Percentiles rank a stretch among this genome's conserved stretches.
Conservation (phyloP, 1,140 invertebrate species). For the Nasonia longicornis region DNA sequence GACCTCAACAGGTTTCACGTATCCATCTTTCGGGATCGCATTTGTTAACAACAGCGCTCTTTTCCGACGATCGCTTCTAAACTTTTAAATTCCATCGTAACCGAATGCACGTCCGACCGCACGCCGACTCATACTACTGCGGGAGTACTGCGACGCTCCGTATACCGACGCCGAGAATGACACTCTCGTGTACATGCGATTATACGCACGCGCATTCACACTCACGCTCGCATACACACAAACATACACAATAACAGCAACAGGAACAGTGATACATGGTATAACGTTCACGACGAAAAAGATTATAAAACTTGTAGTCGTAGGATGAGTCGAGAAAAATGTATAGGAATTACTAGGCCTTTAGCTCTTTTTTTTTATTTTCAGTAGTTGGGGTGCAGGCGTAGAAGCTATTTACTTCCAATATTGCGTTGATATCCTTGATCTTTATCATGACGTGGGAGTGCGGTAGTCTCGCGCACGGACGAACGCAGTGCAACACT, state of each 20-base stretch:
- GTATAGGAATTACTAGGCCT: background rate
- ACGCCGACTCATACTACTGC: conserved; percentile 2
- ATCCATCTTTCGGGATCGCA: background rate
- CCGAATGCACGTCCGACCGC: background rate
- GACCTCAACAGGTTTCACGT: conserved; percentile 13
- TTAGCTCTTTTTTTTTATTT: conserved; percentile 1
- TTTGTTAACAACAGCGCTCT: background rate
- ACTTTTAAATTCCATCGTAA: background rate
- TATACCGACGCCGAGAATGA: background rate
- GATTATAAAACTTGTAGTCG: conserved; percentile 9
- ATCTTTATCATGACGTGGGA: conserved; percentile 1
- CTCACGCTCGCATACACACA: background rate
- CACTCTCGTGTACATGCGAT: background rate
- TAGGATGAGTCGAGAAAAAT: background rate
- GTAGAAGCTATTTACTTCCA: conserved; percentile 41
- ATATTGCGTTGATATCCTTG: background rate
- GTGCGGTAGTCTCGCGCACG: background rate
- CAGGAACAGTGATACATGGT: background rate
- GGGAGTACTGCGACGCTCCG: background rate
- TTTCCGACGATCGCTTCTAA: background rate
- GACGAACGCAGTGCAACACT: conserved; percentile 17
- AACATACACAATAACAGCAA: background rate
- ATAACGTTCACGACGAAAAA: background rate
- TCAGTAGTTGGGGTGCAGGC: conserved; percentile 39
- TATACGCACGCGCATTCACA: conserved; percentile 2